Percentiles rank a stretch among this genome's conserved stretches.
phyloP scores from a whole-genome alignment of 1,140 invertebrate species.

The Caerostris darwini region DNA sequence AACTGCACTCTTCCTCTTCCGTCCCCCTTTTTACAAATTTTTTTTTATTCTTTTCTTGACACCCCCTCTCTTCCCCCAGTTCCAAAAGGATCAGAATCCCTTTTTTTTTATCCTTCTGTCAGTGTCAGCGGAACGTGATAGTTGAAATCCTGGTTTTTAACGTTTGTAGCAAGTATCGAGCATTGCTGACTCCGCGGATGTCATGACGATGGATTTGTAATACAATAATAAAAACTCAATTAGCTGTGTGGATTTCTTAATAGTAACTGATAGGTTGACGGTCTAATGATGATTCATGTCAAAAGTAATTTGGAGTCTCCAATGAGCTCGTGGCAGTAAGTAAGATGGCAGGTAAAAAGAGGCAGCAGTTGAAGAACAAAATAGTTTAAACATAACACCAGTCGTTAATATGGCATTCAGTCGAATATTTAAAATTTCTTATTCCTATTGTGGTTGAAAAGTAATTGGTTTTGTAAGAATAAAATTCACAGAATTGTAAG shows the following conservation, averaged over 20 bases:
- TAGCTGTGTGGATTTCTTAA: neutral
- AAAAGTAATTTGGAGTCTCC: no score
- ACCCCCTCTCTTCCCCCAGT: neutral
- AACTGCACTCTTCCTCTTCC: neutral
- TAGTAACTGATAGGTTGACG: no score
- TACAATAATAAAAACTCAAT: neutral
- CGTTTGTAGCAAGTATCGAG: neutral
- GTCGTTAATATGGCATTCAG: no score
- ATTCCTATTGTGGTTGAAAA: no score
- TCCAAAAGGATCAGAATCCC: neutral
- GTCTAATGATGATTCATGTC: no score
- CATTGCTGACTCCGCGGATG: neutral
- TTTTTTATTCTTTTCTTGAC: neutral
- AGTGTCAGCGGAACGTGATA: conserved; percentile 21
- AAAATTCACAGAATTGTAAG: no score
- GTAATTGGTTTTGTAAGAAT: no score
- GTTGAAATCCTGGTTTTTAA: neutral
- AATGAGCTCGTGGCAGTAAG: no score
- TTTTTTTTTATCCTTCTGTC: neutral
- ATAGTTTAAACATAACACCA: no score
- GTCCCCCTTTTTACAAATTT: neutral
- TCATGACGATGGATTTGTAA: neutral
- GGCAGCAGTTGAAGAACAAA: no score
- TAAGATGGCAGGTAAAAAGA: no score
- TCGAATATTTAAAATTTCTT: no score